These are phyloP conservation scores for Pilophorus perplexus DNA, from an alignment of 2,888 invertebrate species.

Conservation along the genomic window DNA sequence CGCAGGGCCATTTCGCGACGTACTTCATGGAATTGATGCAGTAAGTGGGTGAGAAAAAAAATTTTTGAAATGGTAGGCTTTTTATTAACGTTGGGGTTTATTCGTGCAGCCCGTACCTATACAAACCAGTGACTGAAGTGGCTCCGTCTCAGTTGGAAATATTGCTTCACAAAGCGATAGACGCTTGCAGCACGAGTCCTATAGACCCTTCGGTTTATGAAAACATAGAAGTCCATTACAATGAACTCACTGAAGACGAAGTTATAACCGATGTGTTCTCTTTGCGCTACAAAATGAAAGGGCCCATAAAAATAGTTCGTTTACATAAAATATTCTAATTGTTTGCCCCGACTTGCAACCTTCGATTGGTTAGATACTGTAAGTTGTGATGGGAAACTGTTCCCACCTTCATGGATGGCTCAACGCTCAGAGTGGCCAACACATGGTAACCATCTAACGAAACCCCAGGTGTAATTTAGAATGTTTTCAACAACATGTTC, in stretches of 20 bases:
- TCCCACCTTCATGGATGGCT: too few relatives aligned
- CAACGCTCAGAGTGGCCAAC: too few relatives aligned
- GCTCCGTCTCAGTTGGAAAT: conserved; percentile 14
- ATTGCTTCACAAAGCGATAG: conserved; percentile 20
- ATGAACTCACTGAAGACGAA: conserved; percentile 14
- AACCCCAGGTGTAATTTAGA: too few relatives aligned
- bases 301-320: conserved; percentile 38
- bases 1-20: conserved; percentile 94
- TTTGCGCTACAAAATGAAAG: conserved; percentile 39
- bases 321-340: too few relatives aligned
- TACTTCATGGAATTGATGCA: conserved; percentile 87
- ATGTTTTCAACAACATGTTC: too few relatives aligned
- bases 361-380: too few relatives aligned
- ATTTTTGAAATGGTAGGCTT: neutral
- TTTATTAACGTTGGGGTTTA: neutral
- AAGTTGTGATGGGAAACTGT: too few relatives aligned
- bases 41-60: conserved; percentile 57
- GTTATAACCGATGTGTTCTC: conserved; percentile 31
- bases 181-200: conserved; percentile 1
- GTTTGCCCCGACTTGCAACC: too few relatives aligned
- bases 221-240: conserved; percentile 21
- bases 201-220: neutral
- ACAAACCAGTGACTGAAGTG: conserved; percentile 21
- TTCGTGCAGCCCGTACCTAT: conserved; percentile 29
- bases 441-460: too few relatives aligned